These are phyloP conservation scores for Oryzias celebensis DNA, from an alignment of 2,113 vertebrate genomes.

Conservation along the genomic window DNA sequence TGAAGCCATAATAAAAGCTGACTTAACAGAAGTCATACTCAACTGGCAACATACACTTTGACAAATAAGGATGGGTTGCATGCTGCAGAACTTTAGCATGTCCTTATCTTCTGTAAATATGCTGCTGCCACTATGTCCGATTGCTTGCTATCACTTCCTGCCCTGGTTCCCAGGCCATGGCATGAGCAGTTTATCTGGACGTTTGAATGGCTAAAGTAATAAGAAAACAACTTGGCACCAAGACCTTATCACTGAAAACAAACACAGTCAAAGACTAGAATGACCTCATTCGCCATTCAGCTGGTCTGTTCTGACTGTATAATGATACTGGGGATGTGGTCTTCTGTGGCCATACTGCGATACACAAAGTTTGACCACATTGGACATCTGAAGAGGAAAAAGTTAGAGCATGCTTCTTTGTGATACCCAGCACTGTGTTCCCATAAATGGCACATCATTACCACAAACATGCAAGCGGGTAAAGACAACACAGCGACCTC, in stretches of 20 bases:
- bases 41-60: background rate
- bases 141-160: conserved; percentile 64
- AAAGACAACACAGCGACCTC: conserved; percentile 21
- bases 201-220: conserved; percentile 41
- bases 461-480: conserved; percentile 15
- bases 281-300: conserved; percentile 47
- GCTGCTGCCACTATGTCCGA: conserved; percentile 24
- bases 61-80: conserved; percentile 1
- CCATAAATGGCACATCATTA: background rate
- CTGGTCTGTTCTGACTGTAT: conserved; percentile 39
- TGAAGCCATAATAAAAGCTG: too few species aligned
- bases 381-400: background rate
- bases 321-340: conserved; percentile 46
- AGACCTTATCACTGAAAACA: conserved; percentile 63
- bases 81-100: conserved; percentile 13
- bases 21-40: too few species aligned
- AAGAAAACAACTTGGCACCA: conserved; percentile 41
- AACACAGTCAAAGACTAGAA: conserved; percentile 38
- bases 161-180: conserved; percentile 34
- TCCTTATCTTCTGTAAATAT: conserved; percentile 22
- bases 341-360: conserved; percentile 15
- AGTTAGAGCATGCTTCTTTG: background rate
- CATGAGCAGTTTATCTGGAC: conserved; percentile 46
- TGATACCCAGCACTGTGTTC: conserved; percentile 9
- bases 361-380: conserved; percentile 9